Percentiles rank a stretch among this genome's conserved stretches.
Evolutionary conservation across 2,888 invertebrate genomes (phyloP).

Genomic region (Gonocerus acuteangulatus): DNA sequence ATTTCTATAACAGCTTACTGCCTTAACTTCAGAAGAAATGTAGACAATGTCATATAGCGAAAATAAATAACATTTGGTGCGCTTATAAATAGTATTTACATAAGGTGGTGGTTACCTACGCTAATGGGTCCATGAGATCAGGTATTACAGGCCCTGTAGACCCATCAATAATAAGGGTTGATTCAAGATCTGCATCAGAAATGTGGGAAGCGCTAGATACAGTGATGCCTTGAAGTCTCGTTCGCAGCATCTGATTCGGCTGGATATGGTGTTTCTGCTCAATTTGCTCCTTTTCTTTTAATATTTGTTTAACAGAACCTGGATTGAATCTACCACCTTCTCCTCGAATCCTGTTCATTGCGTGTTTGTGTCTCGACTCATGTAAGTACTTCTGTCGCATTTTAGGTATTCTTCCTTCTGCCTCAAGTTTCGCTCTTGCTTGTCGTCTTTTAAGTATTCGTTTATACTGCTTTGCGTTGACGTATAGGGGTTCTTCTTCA

Average conservation of each 20-base stretch:
- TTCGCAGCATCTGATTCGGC: conserved; percentile 10
- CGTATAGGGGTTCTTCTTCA: conserved; percentile 94
- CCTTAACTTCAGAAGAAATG: too few species aligned
- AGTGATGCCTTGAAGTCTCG: conserved; percentile 21
- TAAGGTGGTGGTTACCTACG: conserved; percentile 15
- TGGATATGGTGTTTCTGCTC: neutral
- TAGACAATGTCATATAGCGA: neutral
- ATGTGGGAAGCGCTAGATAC: conserved; percentile 18
- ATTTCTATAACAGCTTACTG: too few species aligned
- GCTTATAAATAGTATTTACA: conserved; percentile 18
- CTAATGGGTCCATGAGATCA: conserved; percentile 21
- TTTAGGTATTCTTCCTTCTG: conserved; percentile 91
- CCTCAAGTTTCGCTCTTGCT: conserved; percentile 90
- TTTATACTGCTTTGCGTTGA: conserved; percentile 96
- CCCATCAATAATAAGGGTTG: conserved; percentile 23
- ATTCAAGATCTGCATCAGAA: conserved; percentile 15
- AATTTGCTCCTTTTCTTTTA: conserved; percentile 30
- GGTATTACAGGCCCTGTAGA: conserved; percentile 7
- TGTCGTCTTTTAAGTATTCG: conserved; percentile 89
- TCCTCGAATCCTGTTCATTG: conserved; percentile 93
- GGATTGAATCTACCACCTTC: conserved; percentile 95
- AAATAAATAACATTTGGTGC: conserved; percentile 12
- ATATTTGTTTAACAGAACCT: conserved; percentile 45
- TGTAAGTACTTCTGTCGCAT: conserved; percentile 97
- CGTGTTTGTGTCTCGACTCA: conserved; percentile 92